Evolutionary conservation across 1,140 invertebrate species (phyloP), one percentile per base, ranked within the genome.

Genomic region (Neodiprion fabricii): DNA sequence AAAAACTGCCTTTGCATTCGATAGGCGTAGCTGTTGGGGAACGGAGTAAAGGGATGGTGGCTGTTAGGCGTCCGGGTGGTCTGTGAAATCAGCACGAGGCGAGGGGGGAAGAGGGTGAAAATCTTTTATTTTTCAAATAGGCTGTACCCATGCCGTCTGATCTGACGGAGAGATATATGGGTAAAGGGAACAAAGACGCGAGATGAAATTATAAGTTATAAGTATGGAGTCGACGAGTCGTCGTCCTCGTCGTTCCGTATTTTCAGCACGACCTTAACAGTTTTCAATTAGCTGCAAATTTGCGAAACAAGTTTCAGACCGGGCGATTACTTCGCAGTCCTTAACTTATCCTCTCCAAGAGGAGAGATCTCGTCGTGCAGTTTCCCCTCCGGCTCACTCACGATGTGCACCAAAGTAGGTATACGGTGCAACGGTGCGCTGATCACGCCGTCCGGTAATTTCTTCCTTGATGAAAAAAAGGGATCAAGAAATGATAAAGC

Each of bases 281-380:
- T 82, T 85, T 84, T 85, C 83, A 85, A 84, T 85, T 80, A 85
- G 75, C 79, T 76, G 78, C 78, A 74, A 84, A 84, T 85, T 84
- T 86, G 76, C 81, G 76, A 84, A 82, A 85, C 80, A 77, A 83
- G 78, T 79, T 79, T 72, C 74, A 21, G 12, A 17, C 14, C 14
- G 14, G 11, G 12, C 12, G 67, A 21, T 69, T 69, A 14, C 40
- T 69, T 69, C 9, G 67, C 67, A 23, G 53, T 61, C 11, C 53
- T 9, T 61, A 61, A 61, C 53, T 73, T 48, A 67, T 71, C 65
- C 70, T 65, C 65, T 70, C 65, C 65, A 5, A 40, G 28, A 47
- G 28, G 1, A 40, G 28, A 40, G 28, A 40, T 40, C 28, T 40
- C 28, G 2, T 40, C 28, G 28, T 40, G 28, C 28, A 40, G 28